Evolutionary conservation across 2,888 invertebrate genomes (phyloP), one percentile per base, ranked within the genome.

Genomic region (Harpagoxenus sublaevis): DNA sequence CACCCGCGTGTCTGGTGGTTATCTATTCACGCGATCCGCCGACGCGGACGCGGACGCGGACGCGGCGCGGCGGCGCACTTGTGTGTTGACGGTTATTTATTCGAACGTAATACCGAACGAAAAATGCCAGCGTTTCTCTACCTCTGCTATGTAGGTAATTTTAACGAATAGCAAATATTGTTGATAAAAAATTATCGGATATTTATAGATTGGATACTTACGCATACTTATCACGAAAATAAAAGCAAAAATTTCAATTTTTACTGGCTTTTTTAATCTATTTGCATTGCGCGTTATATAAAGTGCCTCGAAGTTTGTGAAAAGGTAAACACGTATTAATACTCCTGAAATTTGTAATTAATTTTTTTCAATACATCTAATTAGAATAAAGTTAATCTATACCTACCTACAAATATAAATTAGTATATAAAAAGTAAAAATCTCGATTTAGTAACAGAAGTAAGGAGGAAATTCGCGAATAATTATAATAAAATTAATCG

Each of bases 21-120:
- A 81, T 81, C 79, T 81, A 62, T 81, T 78, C 48, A 48, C 73
- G 48, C 79, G 48, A 73, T 57, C 57, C 78, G 31, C 68, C 78
- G 66, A 65, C 77, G 66, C 70, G 23, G 23, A 23, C 35, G 66
- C 70, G 23, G 23, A 23, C 35, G 63, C 5, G 23, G 23, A 23
- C n/a, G n/a, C n/a, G 51, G 2, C 51, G 51, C n/a, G n/a, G 53
- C 9, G 9, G 53, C 23, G 35, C 71, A 79, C 71, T 60, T 60
- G 73, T 66, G 45, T 31, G 48, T 66, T 23, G 66, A 71, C 60
- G 8, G 28, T 73, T 73, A 60, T 73, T 57, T 81, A 39, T 35
- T 28, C 48, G 48, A 60, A 60, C 15, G 39, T 60, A 71, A 48
- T 28, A 18, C 18, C 12, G 35, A 60, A 71, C 23, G 23, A 60